Percentiles rank a stretch among this genome's conserved stretches.
These are phyloP conservation scores for Agrochola macilenta DNA, from an alignment of 2,888 invertebrate species.

Conservation along the genomic window DNA sequence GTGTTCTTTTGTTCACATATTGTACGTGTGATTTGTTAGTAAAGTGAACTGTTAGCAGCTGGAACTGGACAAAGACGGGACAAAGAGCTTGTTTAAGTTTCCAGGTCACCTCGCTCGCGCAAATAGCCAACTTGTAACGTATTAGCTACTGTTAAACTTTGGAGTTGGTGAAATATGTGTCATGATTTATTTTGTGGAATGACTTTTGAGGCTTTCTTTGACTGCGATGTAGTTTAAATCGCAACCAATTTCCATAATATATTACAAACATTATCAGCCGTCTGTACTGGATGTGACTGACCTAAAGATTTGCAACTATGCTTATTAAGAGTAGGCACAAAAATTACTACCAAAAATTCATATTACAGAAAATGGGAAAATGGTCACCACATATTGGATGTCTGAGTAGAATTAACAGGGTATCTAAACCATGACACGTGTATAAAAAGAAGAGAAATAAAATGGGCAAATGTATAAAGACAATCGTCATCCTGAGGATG, in stretches of 20 bases:
- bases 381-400: background rate
- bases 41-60: slow-evolving; percentile 72
- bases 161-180: slow-evolving; percentile 63
- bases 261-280: background rate
- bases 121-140: slow-evolving; percentile 82
- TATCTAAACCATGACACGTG: background rate
- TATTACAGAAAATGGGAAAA: background rate
- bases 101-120: slow-evolving; percentile 77
- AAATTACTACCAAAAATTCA: background rate
- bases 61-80: slow-evolving; percentile 68
- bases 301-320: background rate
- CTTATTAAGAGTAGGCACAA: too few relatives aligned
- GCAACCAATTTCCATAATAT: too few relatives aligned
- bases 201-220: background rate
- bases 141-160: slow-evolving; percentile 61
- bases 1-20: slow-evolving; percentile 63
- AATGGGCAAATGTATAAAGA: background rate
- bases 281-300: background rate
- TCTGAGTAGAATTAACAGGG: background rate
- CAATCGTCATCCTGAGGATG: too few relatives aligned
- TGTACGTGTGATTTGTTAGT: slow-evolving; percentile 74
- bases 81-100: slow-evolving; percentile 81
- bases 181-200: slow-evolving; percentile 19
- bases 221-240: background rate
- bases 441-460: background rate